phyloP scores from a whole-genome alignment of 2,888 invertebrate species.

The Pyrochroa serraticornis region DNA sequence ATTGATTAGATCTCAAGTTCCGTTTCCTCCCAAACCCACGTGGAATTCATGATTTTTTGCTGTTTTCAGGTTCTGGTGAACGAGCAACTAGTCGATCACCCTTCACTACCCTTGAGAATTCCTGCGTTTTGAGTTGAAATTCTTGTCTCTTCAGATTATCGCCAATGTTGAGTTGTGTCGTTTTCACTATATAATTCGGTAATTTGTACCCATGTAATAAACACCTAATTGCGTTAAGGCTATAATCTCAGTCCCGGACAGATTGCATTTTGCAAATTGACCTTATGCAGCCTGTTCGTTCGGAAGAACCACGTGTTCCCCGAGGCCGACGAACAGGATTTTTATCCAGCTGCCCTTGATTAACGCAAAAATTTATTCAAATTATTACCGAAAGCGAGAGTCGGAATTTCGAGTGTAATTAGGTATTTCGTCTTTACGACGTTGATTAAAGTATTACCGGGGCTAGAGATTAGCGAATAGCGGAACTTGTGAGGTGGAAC shows the following conservation, averaged over 20 bases:
- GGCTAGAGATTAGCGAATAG: slow-evolving; percentile 33
- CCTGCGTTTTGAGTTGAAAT: background rate
- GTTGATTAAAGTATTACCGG: slow-evolving; percentile 18
- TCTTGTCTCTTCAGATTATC: slow-evolving; percentile 2
- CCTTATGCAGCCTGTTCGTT: no score
- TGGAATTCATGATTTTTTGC: slow-evolving; percentile 1
- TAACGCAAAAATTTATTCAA: no score
- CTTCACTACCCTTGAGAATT: background rate
- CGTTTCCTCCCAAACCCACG: background rate
- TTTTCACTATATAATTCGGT: slow-evolving; percentile 9
- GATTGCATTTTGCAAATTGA: no score
- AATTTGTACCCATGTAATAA: slow-evolving; percentile 16
- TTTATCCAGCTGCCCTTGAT: no score
- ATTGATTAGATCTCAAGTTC: no score
- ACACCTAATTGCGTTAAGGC: slow-evolving; percentile 7
- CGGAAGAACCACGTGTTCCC: no score
- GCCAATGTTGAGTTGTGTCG: background rate
- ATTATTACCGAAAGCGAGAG: no score
- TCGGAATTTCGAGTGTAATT: no score
- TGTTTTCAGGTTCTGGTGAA: slow-evolving; percentile 6
- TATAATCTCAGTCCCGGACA: no score
- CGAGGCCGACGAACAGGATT: no score
- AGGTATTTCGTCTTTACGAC: no score
- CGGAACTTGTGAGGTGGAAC: slow-evolving; percentile 50
- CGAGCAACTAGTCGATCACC: slow-evolving; percentile 4